A percentile compares a stretch with the other conserved stretches of the same genome.
phyloP scores from a whole-genome alignment of 2,797 vertebrate species.

The Loris lydekkerianus region DNA sequence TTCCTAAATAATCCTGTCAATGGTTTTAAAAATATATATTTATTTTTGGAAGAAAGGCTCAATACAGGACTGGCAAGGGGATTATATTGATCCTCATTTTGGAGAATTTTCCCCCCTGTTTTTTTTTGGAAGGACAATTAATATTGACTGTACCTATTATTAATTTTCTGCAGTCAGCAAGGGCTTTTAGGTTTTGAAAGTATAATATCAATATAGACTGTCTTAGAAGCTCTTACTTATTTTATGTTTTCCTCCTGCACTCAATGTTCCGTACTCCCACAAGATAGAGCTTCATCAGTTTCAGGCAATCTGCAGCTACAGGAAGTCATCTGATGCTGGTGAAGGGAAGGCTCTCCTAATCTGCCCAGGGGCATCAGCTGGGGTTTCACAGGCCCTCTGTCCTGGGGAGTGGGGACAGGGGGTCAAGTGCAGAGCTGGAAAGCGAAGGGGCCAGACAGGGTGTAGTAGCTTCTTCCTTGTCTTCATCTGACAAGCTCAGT shows the following conservation, averaged over 20 bases:
- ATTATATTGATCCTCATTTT: slow-evolving; percentile 76
- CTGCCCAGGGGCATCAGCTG: neutral
- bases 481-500: slow-evolving; percentile 85
- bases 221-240: slow-evolving; percentile 77
- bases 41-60: slow-evolving; percentile 85
- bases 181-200: slow-evolving; percentile 80
- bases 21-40: slow-evolving; percentile 75
- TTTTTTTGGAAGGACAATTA: slow-evolving; percentile 87
- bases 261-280: neutral
- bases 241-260: slow-evolving; percentile 60
- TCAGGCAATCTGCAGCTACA: slow-evolving; percentile 25
- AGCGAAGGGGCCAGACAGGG: too few relatives aligned
- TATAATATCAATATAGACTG: slow-evolving; percentile 78
- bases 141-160: slow-evolving; percentile 81
- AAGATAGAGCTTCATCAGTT: slow-evolving; percentile 69
- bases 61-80: slow-evolving; percentile 86
- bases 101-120: slow-evolving; percentile 41
- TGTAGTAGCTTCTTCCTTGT: slow-evolving; percentile 67
- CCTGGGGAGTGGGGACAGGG: neutral
- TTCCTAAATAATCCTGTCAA: slow-evolving; percentile 87
- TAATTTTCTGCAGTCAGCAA: slow-evolving; percentile 83
- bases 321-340: neutral
- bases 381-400: neutral
- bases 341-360: neutral
- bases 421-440: neutral